These are phyloP conservation scores for Homarus gammarus DNA, from an alignment of 2,888 invertebrate species.

Conservation along the genomic window DNA sequence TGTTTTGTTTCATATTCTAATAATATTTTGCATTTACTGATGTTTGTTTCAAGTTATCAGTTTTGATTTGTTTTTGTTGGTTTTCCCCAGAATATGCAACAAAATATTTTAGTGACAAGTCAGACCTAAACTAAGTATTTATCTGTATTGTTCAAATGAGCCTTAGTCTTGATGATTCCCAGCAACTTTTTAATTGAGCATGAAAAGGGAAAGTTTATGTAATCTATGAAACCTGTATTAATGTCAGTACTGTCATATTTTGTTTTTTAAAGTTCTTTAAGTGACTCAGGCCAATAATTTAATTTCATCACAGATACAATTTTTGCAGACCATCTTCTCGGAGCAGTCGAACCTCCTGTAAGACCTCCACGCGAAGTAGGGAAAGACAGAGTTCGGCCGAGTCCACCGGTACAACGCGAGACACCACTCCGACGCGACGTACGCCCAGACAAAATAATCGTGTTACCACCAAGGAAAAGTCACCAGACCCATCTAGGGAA, in stretches of 20 bases:
- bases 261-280: not conserved
- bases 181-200: too few species aligned
- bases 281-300: not conserved
- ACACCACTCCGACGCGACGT: slow-evolving; percentile 64
- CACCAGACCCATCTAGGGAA: slow-evolving; percentile 53
- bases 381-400: slow-evolving; percentile 69
- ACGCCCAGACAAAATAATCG: slow-evolving; percentile 68
- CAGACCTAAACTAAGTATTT: too few species aligned
- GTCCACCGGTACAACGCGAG: slow-evolving; percentile 59
- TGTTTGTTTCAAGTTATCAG: too few species aligned
- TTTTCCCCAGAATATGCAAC: not conserved
- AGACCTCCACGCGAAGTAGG: slow-evolving; percentile 55
- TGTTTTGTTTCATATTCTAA: too few species aligned
- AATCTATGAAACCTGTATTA: too few species aligned
- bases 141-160: too few species aligned
- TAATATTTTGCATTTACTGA: too few species aligned
- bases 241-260: too few species aligned
- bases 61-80: not conserved
- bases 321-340: slow-evolving; percentile 62
- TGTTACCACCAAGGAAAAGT: slow-evolving; percentile 46
- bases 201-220: too few species aligned
- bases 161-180: too few species aligned
- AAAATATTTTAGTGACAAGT: not conserved
- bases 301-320: not conserved
- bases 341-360: slow-evolving; percentile 65